Base-by-base conservation (phyloP, 2,888 invertebrate genomes). In the Dione juno region DNA sequence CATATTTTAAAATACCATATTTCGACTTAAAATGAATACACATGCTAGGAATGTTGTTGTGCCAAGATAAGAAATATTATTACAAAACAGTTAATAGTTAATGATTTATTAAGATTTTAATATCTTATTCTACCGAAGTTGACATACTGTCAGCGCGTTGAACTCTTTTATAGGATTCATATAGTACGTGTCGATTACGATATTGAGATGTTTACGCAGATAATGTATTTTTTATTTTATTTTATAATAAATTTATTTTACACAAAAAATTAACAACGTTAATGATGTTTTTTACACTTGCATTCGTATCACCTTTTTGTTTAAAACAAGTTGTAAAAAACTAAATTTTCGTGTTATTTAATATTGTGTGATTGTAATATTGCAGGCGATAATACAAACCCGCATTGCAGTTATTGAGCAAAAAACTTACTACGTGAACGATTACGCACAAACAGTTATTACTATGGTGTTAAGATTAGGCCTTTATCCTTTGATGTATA, bases 81-180 rank as follows among this genome's bases (percentile, higher is more conserved):
- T n/a, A n/a, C n/a, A n/a, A n/a, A n/a, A n/a, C n/a, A n/a, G n/a
- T n/a, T n/a, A n/a, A n/a, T n/a, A n/a, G 6, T 52, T 19, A 28
- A 13, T 5, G 11, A 37, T 37, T 3, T 37, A 10, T 14, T 41
- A 16, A 58, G n/a, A n/a, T n/a, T n/a, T n/a, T n/a, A n/a, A n/a
- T n/a, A n/a, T n/a, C n/a, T n/a, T n/a, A n/a, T n/a, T n/a, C n/a
- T n/a, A n/a, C n/a, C n/a, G n/a, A n/a, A n/a, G n/a, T n/a, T 59
- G 14, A 43, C 45, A 13, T 5, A 50, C 50, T 10, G 64, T 64
- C n/a, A 35, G 52, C 76, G 75, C 76, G 76, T 77, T 74, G 76
- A 77, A 72, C 63, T 77, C 76, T 74, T 74, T 75, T 74, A 35
- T 70, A 70, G 9, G 65, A 63, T 13, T 37, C 9, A 16, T 61